phyloP scores from a whole-genome alignment of 2,888 invertebrate species.

The Apamea anceps region DNA sequence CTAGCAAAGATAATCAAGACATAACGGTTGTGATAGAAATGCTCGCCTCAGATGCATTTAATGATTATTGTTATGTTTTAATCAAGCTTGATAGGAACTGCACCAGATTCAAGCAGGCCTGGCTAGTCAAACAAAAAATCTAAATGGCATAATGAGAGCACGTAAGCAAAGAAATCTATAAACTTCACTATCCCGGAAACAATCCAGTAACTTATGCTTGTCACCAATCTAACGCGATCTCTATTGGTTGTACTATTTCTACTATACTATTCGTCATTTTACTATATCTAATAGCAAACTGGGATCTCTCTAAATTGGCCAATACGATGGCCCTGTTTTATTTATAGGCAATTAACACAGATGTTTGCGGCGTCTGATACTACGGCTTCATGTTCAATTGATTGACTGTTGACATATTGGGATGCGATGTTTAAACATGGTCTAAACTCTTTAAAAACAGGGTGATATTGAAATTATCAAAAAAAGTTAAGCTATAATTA shows the following conservation, averaged over 20 bases:
- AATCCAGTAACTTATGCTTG: conserved; percentile 42
- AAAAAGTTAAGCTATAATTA: conserved; percentile 5
- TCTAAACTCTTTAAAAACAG: background rate
- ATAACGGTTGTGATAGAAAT: conserved; percentile 31
- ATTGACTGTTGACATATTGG: conserved; percentile 84
- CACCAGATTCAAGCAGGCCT: background rate
- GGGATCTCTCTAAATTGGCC: conserved; percentile 68
- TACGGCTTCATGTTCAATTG: conserved; percentile 78
- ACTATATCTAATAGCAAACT: conserved; percentile 64
- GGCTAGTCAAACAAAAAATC: background rate
- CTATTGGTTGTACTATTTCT: conserved; percentile 38
- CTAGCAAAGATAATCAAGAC: conserved; percentile 27
- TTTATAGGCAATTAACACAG: conserved; percentile 83
- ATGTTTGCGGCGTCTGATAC: conserved; percentile 72
- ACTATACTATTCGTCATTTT: conserved; percentile 51
- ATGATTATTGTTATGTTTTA: conserved; percentile 34
- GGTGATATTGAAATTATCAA: background rate
- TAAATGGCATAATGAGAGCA: conserved; percentile 4
- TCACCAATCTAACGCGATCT: conserved; percentile 53
- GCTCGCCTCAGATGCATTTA: background rate
- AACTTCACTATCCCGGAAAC: conserved; percentile 49
- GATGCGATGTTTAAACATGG: conserved; percentile 66
- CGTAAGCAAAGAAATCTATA: conserved; percentile 29
- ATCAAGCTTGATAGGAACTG: conserved; percentile 4
- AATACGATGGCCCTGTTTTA: conserved; percentile 71